A percentile compares a stretch with the other conserved stretches of the same genome.
Evolutionary conservation across 2,888 invertebrate genomes (phyloP).

Genomic region (Pristionchus mayeri): DNA sequence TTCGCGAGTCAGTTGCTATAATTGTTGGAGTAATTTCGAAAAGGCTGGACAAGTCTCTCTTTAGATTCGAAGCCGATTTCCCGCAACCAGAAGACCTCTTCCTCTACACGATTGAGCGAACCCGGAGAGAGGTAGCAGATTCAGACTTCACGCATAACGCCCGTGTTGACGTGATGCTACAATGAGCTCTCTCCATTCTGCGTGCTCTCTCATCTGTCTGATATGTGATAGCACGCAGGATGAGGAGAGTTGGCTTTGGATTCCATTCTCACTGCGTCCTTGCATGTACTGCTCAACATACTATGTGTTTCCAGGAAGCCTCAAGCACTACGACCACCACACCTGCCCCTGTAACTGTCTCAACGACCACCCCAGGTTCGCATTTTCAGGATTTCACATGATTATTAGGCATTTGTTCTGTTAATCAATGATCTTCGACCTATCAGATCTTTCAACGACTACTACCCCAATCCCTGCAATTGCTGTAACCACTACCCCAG

Average conservation of each 20-base stretch:
- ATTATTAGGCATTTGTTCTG: not conserved
- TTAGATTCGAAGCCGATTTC: conserved; percentile 22
- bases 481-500: too few species aligned
- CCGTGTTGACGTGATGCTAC: too few species aligned
- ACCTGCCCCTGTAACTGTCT: not conserved
- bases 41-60: not conserved
- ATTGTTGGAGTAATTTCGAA: too few species aligned
- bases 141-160: not conserved
- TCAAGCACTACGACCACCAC: not conserved
- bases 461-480: too few species aligned
- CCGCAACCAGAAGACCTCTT: conserved; percentile 41
- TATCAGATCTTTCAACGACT: not conserved
- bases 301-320: not conserved
- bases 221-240: not conserved
- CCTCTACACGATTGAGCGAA: conserved; percentile 47
- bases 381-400: too few species aligned
- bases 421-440: not conserved
- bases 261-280: too few species aligned
- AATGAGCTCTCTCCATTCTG: too few species aligned
- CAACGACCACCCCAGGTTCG: not conserved
- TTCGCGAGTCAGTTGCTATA: not conserved
- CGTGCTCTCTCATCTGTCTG: too few species aligned
- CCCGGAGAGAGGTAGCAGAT: conserved; percentile 28
- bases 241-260: too few species aligned
- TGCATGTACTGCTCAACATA: not conserved